Evolutionary conservation across 2,113 vertebrate species (phyloP).

Genomic region (Campylorhamphus procurvoides): DNA sequence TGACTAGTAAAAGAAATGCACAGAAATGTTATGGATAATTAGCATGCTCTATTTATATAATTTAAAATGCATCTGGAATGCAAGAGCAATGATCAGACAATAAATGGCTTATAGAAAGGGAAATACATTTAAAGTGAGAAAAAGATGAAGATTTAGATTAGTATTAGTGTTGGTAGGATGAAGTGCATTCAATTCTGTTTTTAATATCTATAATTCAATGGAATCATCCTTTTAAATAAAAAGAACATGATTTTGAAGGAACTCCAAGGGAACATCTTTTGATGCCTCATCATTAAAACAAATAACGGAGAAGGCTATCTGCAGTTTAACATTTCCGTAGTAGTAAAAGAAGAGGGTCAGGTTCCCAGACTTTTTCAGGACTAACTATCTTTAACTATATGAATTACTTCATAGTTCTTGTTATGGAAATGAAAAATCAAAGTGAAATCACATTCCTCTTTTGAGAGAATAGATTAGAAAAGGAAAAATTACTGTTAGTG

Average conservation of each 20-base stretch:
- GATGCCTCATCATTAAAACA: not conserved
- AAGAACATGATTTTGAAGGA: not conserved
- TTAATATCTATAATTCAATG: not conserved
- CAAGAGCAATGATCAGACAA: not conserved
- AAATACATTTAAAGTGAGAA: not conserved
- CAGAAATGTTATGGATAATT: not conserved
- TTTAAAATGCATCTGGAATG: not conserved
- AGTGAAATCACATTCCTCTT: constrained; percentile 20
- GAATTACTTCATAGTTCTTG: constrained; percentile 7
- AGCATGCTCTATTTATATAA: not conserved
- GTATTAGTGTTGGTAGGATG: not conserved
- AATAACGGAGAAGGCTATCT: not conserved
- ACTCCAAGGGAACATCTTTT: not conserved
- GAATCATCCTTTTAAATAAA: not conserved
- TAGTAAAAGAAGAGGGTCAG: not conserved
- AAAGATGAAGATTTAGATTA: not conserved
- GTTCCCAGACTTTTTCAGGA: not conserved
- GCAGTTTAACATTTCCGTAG: not conserved
- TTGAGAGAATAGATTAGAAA: constrained; percentile 48
- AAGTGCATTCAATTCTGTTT: not conserved
- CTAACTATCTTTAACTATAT: not conserved
- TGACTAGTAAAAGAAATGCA: not conserved
- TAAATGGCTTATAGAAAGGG: not conserved
- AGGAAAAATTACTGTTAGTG: constrained; percentile 21
- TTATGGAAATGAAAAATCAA: constrained; percentile 56